phyloP scores from a whole-genome alignment of 92 coral and sea anemone genomes.

The Isaurus tuberculatus region DNA sequence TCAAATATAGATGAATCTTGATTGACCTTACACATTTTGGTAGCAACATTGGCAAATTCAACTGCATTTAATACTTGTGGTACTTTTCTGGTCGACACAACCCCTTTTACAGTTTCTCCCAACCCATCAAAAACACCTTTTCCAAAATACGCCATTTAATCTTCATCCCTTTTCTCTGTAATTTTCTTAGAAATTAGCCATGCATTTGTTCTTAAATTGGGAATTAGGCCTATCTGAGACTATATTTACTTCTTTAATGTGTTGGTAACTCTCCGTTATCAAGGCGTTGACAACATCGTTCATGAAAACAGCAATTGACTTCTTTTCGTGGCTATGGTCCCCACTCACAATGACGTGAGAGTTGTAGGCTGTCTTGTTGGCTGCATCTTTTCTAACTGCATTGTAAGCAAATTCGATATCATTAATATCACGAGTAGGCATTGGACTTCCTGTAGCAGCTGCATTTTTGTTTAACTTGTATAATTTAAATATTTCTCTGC shows the following conservation, averaged over 20 bases:
- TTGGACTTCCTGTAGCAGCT: slow-evolving; percentile 23
- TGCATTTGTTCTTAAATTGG: slow-evolving; percentile 66
- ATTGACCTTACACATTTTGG: slow-evolving; percentile 44
- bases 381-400: slow-evolving; percentile 59
- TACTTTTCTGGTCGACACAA: slow-evolving; percentile 72
- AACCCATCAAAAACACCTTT: slow-evolving; percentile 68
- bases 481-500: slow-evolving; percentile 47
- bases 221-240: slow-evolving; percentile 71
- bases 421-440: background rate
- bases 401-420: slow-evolving; percentile 39
- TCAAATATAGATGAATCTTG: slow-evolving; percentile 35
- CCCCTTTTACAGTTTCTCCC: slow-evolving; percentile 65
- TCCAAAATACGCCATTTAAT: slow-evolving; percentile 64
- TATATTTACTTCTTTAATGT: slow-evolving; percentile 43
- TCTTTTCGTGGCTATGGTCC: slow-evolving; percentile 62
- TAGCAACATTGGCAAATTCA: slow-evolving; percentile 55
- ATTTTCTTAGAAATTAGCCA: slow-evolving; percentile 46
- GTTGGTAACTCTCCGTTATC: slow-evolving; percentile 36
- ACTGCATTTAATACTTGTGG: slow-evolving; percentile 47
- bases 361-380: slow-evolving; percentile 43
- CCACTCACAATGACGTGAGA: slow-evolving; percentile 34
- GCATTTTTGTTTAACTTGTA: slow-evolving; percentile 41
- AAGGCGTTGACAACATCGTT: slow-evolving; percentile 46
- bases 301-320: slow-evolving; percentile 64
- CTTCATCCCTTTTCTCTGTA: slow-evolving; percentile 37